Evolutionary conservation across 2,888 invertebrate genomes (phyloP), one percentile per base, ranked within the genome.

Genomic region (Cephus pygmeus): DNA sequence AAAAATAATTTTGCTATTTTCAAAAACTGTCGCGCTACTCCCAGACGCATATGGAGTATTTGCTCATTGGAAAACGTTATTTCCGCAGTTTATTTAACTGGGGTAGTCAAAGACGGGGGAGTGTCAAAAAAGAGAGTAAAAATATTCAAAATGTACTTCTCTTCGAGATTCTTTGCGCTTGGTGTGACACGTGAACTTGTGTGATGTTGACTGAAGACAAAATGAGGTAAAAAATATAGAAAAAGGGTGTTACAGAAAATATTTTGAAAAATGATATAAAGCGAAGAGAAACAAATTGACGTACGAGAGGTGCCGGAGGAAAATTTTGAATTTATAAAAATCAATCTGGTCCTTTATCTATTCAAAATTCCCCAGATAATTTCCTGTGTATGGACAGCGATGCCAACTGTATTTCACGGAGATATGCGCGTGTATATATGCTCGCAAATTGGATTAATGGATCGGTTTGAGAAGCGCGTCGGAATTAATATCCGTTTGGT

Each of bases 401-500:
- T 56, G 6, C 40, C 40, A 56, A 23, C 40, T 56, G 40, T 56
- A 56, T 56, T 56, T 56, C 40, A 56, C 23, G 23, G 40, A 56
- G 40, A 56, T 23, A 6, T 23, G 40, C 23, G 23, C 40, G 40
- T 23, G 40, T 56, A 56, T 56, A 9, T 56, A 56, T 56, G 9
- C 23, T 56, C 69, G 69, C 83, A 85, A 88, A 88, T 88, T 87
- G 85, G 85, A 88, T 88, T 85, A 88, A 85, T 85, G 85, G 83
- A 86, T 88, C 85, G 82, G 85, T 84, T 86, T 82, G 85, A 87
- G 86, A 84, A 85, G 80, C 82, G 83, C 81, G 81, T 85, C 85
- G 84, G 85, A 87, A 88, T 89, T 87, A 89, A 87, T 89, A 89
- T 89, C 87, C 89, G 87, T 87, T 88, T 83, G 81, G 88, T 87